A percentile compares a stretch with the other conserved stretches of the same genome.
Conservation (phyloP, 92 coral and sea anemone species). For the Paramuricea clavata region DNA sequence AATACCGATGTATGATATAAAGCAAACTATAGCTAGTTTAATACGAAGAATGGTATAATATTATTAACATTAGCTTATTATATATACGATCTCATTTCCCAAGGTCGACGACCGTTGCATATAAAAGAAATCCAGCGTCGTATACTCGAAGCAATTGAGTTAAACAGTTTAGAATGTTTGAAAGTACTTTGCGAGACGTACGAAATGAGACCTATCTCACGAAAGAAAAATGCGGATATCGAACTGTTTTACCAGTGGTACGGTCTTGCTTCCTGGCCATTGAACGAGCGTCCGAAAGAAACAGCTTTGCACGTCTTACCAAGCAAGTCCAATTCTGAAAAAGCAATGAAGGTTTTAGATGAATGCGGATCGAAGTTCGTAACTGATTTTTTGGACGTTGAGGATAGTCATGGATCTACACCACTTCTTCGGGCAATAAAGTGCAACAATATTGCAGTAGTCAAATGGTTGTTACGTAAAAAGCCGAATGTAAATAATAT, state of each 20-base stretch:
- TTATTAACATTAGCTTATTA: too few species aligned
- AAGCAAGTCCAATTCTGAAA: background rate
- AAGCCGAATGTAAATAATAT: background rate
- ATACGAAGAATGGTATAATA: too few species aligned
- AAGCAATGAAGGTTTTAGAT: background rate
- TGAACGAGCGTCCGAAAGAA: slow-evolving; percentile 4
- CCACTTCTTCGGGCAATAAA: slow-evolving; percentile 8
- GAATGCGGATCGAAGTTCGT: background rate
- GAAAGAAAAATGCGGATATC: background rate
- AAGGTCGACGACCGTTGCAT: too few species aligned
- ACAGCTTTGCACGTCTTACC: slow-evolving; percentile 17
- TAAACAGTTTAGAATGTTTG: background rate
- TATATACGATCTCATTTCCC: too few species aligned
- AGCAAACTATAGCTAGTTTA: too few species aligned
- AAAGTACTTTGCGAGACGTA: background rate
- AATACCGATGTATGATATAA: too few species aligned
- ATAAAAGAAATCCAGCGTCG: background rate
- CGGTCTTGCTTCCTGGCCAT: background rate
- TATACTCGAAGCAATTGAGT: background rate
- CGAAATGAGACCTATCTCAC: background rate
- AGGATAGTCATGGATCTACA: background rate
- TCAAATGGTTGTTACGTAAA: background rate
- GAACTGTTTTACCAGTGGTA: background rate
- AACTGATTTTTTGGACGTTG: background rate
- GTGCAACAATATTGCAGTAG: background rate